A percentile compares a stretch with the other conserved stretches of the same genome.
Evolutionary conservation across 2,888 invertebrate genomes (phyloP).

Genomic region (Temnothorax unifasciatus): DNA sequence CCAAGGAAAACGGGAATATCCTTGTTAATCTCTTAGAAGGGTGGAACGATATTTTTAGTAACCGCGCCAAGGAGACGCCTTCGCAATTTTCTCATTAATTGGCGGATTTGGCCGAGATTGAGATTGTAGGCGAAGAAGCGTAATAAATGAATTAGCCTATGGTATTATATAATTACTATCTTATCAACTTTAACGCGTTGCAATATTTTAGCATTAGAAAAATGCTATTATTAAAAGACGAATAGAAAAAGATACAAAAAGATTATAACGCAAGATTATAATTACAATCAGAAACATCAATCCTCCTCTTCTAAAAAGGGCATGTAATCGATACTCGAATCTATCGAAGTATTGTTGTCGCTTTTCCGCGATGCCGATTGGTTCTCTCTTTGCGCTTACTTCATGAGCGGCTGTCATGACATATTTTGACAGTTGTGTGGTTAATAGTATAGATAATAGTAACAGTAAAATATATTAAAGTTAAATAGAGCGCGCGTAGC

Average conservation of each 20-base stretch:
- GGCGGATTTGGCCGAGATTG: conserved; percentile 80
- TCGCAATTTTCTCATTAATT: conserved; percentile 82
- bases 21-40: conserved; percentile 65
- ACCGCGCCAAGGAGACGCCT: conserved; percentile 61
- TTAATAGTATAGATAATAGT: too few relatives aligned
- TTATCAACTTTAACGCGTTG: conserved; percentile 70
- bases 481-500: too few relatives aligned
- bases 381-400: too few relatives aligned
- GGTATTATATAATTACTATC: conserved; percentile 72
- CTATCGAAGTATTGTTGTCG: too few relatives aligned
- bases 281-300: not conserved
- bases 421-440: too few relatives aligned
- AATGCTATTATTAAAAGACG: not conserved
- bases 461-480: too few relatives aligned
- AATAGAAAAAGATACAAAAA: not conserved
- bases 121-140: conserved; percentile 73
- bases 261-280: not conserved
- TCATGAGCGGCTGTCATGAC: too few relatives aligned
- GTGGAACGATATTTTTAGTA: conserved; percentile 61
- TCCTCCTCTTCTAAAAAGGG: too few relatives aligned
- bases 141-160: conserved; percentile 80
- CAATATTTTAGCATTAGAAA: conserved; percentile 67
- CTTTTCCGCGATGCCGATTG: too few relatives aligned
- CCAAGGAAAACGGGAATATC: conserved; percentile 46
- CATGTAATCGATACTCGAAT: too few relatives aligned